Base-by-base conservation (phyloP, 2,888 invertebrate species). In the Urechis unicinctus region DNA sequence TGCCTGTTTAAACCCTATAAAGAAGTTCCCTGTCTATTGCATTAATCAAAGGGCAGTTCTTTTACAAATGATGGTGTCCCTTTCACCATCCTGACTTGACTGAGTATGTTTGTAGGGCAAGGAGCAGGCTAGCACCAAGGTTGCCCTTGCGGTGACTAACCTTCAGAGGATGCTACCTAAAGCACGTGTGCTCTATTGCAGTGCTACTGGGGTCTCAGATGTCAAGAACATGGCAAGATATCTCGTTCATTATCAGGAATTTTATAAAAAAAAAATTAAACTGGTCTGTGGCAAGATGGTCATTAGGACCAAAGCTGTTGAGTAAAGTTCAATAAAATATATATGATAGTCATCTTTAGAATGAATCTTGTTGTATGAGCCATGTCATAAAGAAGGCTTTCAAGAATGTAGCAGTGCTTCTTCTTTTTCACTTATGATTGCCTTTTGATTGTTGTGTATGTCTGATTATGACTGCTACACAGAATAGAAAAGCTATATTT, bases 191-290 rank as follows among this genome's bases (percentile, higher is more conserved):
- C 60, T 75, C 30, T 76, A 76, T 61, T 75, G 75, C 64, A 75
- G 75, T 68, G 75, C 75, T 22, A 75, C 75, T 4, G 75, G 75
- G 6, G 74, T 74, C 2, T 67, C 72, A 4, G 74, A 74, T 65
- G 73, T 75, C 21, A 75, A 74, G 56, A 74, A 75, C 60, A 74
- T 75, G 74, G 74, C 72, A 59, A 52, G 64, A 9, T 25, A 52
- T 6, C 21, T 26, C 9, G 9, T 48, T 48, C 9, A 13, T 25
- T 48, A 13, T 13, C 21, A 26, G 6, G 6, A 26, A 48, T 25
- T n/a, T n/a, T n/a, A n/a, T n/a, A n/a, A n/a, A n/a, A n/a, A n/a
- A n/a, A n/a, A n/a, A n/a, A n/a, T n/a, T n/a, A n/a, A n/a, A n/a
- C n/a, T n/a, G n/a, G n/a, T n/a, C n/a, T n/a, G n/a, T n/a, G n/a